phyloP scores from a whole-genome alignment of 2,797 vertebrate genomes.

The Cirrhinus molitorella region DNA sequence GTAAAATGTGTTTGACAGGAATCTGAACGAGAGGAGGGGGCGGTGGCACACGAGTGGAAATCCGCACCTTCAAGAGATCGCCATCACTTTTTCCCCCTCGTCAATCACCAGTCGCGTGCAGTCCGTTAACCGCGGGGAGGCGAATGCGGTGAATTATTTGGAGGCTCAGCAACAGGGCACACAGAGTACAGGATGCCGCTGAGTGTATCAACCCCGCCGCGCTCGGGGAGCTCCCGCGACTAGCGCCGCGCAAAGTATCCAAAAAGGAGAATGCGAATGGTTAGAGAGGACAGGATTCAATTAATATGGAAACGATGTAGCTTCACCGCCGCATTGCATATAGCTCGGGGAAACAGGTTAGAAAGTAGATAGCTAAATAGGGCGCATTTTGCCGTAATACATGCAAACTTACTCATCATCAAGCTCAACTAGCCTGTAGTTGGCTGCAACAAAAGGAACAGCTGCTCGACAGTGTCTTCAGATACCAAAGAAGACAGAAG shows the following conservation, averaged over 20 bases:
- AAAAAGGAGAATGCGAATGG: constrained; percentile 78
- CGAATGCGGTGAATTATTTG: constrained; percentile 58
- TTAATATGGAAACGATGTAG: constrained; percentile 80
- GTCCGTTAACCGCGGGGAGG: constrained; percentile 34
- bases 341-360: constrained; percentile 75
- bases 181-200: constrained; percentile 72
- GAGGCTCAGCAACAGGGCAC: constrained; percentile 81
- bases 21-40: constrained; percentile 61
- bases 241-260: constrained; percentile 69
- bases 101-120: constrained; percentile 55
- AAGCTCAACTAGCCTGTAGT: constrained; percentile 69
- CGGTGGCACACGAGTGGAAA: constrained; percentile 46
- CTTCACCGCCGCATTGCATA: constrained; percentile 73
- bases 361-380: constrained; percentile 74
- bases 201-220: constrained; percentile 61
- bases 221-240: constrained; percentile 60
- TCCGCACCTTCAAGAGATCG: constrained; percentile 52
- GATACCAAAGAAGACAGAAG: constrained; percentile 62
- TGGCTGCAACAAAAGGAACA: constrained; percentile 62
- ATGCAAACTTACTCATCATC: constrained; percentile 77
- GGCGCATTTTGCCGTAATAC: constrained; percentile 69
- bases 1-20: constrained; percentile 76
- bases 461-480: constrained; percentile 64
- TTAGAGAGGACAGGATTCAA: constrained; percentile 73
- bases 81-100: constrained; percentile 63